phyloP scores from a whole-genome alignment of 2,888 invertebrate genomes.

The Ectemnius continuus region DNA sequence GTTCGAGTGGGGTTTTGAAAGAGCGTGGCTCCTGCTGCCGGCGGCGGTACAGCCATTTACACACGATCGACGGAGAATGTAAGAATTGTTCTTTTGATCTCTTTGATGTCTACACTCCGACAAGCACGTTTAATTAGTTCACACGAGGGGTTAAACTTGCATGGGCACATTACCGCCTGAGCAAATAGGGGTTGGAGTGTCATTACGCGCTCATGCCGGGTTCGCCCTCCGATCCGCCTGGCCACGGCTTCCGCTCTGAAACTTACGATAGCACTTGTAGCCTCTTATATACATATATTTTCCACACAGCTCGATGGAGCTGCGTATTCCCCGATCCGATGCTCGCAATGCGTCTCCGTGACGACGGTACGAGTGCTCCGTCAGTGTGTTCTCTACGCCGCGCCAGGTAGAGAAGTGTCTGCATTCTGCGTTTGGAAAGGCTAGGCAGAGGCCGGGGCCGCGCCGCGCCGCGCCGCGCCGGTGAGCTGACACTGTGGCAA shows the following conservation, averaged over 20 bases:
- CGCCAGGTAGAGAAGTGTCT: too few species aligned
- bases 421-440: too few species aligned
- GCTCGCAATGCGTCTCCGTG: too few species aligned
- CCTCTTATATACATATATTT: too few species aligned
- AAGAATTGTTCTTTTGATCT: conserved; percentile 7
- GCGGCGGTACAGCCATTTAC: not conserved
- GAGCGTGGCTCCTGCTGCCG: conserved; percentile 1
- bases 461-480: too few species aligned
- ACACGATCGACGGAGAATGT: conserved; percentile 1
- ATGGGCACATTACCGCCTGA: not conserved
- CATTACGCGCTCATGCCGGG: not conserved
- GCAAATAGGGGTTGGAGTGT: conserved; percentile 1
- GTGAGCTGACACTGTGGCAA: conserved; percentile 1
- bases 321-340: too few species aligned
- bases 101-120: conserved; percentile 12
- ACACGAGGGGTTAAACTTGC: not conserved
- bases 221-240: too few species aligned
- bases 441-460: not conserved
- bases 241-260: too few species aligned
- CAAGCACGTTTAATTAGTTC: conserved; percentile 12
- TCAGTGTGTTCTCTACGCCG: too few species aligned
- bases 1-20: conserved; percentile 4
- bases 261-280: too few species aligned
- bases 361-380: too few species aligned
- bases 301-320: too few species aligned